phyloP scores from a whole-genome alignment of 2,797 vertebrate genomes.

The Sebastes elongatus region DNA sequence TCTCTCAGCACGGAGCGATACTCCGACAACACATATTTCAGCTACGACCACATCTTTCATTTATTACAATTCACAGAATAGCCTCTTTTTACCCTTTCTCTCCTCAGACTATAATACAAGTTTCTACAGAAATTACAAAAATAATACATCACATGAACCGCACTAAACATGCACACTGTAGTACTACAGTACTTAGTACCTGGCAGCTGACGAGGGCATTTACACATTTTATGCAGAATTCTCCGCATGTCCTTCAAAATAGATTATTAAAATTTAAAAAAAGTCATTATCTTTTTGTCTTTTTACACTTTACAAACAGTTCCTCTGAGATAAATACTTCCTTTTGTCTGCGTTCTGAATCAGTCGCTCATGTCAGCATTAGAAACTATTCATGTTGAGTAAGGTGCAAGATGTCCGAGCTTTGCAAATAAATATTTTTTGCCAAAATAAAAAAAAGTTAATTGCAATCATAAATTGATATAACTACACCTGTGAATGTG shows the following conservation, averaged over 20 bases:
- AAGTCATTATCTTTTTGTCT: slow-evolving; percentile 44
- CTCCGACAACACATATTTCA: slow-evolving; percentile 10
- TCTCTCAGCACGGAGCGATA: slow-evolving; percentile 24
- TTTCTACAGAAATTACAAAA: slow-evolving; percentile 80
- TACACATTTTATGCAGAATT: slow-evolving; percentile 66
- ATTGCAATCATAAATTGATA: background rate
- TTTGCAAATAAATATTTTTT: slow-evolving; percentile 72
- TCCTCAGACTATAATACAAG: slow-evolving; percentile 73
- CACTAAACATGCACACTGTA: slow-evolving; percentile 66
- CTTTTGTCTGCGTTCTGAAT: slow-evolving; percentile 25
- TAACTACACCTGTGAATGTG: slow-evolving; percentile 25
- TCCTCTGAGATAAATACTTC: slow-evolving; percentile 60
- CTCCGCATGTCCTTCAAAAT: slow-evolving; percentile 65
- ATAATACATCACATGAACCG: slow-evolving; percentile 67
- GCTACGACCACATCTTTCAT: slow-evolving; percentile 25
- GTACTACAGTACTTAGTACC: slow-evolving; percentile 45
- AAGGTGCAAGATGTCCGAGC: slow-evolving; percentile 71
- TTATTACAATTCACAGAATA: slow-evolving; percentile 70
- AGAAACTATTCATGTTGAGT: slow-evolving; percentile 51
- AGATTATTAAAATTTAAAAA: slow-evolving; percentile 57
- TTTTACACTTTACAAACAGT: slow-evolving; percentile 78
- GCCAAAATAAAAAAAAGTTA: slow-evolving; percentile 30
- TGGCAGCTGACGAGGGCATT: slow-evolving; percentile 69
- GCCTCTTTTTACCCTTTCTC: slow-evolving; percentile 25
- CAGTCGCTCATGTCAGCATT: slow-evolving; percentile 41